Evolutionary conservation across 2,797 vertebrate species (phyloP), one percentile per base, ranked within the genome.

Genomic region (Hephaestus fuliginosus): DNA sequence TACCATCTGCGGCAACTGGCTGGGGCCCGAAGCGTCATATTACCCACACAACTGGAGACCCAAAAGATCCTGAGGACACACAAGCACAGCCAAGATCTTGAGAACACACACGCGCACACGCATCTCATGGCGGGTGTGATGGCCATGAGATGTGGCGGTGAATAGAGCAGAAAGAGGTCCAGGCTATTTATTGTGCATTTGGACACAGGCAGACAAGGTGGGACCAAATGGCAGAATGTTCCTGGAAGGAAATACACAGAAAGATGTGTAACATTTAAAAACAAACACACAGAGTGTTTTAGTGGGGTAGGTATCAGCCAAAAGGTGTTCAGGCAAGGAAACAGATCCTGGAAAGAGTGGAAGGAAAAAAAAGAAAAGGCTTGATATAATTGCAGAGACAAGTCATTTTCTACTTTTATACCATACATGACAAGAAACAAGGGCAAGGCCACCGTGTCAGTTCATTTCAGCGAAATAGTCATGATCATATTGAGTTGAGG

Each of bases 1-100:
- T 70, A 88, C 91, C 89, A 93, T 92, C 91, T 91, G 90, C 69
- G 22, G 87, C 91, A 94, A 91, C 88, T 86, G 91, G 88, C 78
- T 67, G n/a, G 76, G 78, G 78, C 85, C 25, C 36, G 46, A 62
- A 90, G 89, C 86, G 9, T 92, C 85, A 79, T 80, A 85, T 94
- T 92, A 93, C 92, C 79, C 76, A 68, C 89, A 91, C 89, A 91
- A 91, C 88, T 90, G 90, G 88, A 90, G 87, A 84, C 64, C 78
- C 70, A 57, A 66, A 33, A 69, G 74, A 84, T 80, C 74, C 76
- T 64, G 44, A 69, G 83, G 81, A 90, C 85, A 85, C 85, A 81
- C 78, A 18, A 53, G 63, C 75, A 74, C 48, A 78, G 76, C 53
- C 48, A 62, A 70, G 63, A 76, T 78, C 57, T 18, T 20, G 41